A percentile compares a stretch with the other conserved stretches of the same genome.
These are phyloP conservation scores for Enteromius thamalakanensis DNA, from an alignment of 2,797 vertebrate genomes.

Conservation along the genomic window DNA sequence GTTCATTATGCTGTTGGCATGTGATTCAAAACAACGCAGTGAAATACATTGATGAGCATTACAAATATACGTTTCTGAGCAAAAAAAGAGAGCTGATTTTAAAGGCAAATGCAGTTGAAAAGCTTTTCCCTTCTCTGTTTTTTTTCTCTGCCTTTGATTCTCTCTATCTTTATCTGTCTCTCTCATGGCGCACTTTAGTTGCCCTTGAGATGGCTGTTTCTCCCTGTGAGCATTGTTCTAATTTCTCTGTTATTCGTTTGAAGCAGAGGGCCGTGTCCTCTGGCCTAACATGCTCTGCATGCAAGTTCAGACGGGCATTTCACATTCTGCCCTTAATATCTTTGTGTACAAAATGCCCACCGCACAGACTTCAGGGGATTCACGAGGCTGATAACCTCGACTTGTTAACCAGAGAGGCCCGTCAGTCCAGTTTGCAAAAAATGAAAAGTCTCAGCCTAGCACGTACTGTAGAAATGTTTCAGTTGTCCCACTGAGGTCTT, in stretches of 20 bases:
- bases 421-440: background rate
- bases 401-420: slow-evolving; percentile 26
- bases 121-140: background rate
- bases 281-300: slow-evolving; percentile 66
- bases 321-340: slow-evolving; percentile 44
- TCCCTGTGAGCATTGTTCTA: slow-evolving; percentile 27
- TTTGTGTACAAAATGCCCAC: slow-evolving; percentile 28
- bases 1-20: background rate
- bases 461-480: background rate
- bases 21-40: slow-evolving; percentile 8
- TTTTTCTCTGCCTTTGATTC: slow-evolving; percentile 15
- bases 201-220: slow-evolving; percentile 35
- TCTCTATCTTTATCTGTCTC: slow-evolving; percentile 10
- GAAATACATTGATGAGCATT: slow-evolving; percentile 16
- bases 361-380: slow-evolving; percentile 19
- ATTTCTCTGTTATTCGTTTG: slow-evolving; percentile 44
- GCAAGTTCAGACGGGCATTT: slow-evolving; percentile 63
- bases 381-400: slow-evolving; percentile 26
- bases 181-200: background rate
- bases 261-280: slow-evolving; percentile 25
- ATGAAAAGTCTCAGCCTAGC: slow-evolving; percentile 12
- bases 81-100: background rate
- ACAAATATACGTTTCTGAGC: slow-evolving; percentile 23
- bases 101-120: slow-evolving; percentile 10
- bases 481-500: slow-evolving; percentile 23